Evolutionary conservation across 2,888 invertebrate genomes (phyloP).

Genomic region (Nysson spinosus): DNA sequence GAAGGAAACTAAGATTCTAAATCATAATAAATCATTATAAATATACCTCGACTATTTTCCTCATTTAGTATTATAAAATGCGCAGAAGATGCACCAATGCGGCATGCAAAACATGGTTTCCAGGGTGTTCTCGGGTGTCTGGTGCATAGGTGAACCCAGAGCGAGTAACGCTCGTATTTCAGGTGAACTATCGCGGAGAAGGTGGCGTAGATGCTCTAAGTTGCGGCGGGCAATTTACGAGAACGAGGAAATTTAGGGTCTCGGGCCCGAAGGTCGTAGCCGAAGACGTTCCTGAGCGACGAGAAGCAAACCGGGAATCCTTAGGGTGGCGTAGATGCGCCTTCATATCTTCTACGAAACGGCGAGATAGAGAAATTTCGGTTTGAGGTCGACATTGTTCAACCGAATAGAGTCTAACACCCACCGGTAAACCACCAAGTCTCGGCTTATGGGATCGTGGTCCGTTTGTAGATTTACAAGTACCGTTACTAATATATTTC

Average conservation of each 20-base stretch:
- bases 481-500: too few species aligned
- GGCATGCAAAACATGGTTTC: slow-evolving; percentile 28
- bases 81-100: slow-evolving; percentile 15
- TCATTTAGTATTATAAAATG: slow-evolving; percentile 27
- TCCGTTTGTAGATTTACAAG: slow-evolving; percentile 17
- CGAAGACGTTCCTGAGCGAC: slow-evolving; percentile 19
- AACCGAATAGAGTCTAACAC: slow-evolving; percentile 17
- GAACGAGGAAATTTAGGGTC: slow-evolving; percentile 41
- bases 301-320: slow-evolving; percentile 1
- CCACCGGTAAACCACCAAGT: slow-evolving; percentile 29
- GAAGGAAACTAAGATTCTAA: too few species aligned
- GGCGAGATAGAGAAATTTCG: slow-evolving; percentile 41
- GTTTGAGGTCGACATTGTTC: slow-evolving; percentile 24
- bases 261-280: slow-evolving; percentile 18
- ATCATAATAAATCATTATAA: slow-evolving; percentile 33
- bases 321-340: background rate
- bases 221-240: slow-evolving; percentile 48
- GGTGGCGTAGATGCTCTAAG: slow-evolving; percentile 11
- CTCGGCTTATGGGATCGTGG: slow-evolving; percentile 14
- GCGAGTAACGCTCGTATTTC: slow-evolving; percentile 52
- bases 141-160: slow-evolving; percentile 45
- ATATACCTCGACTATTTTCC: slow-evolving; percentile 32
- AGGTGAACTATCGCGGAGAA: slow-evolving; percentile 26
- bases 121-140: slow-evolving; percentile 46
- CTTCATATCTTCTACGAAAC: slow-evolving; percentile 9